phyloP scores from a whole-genome alignment of 2,797 vertebrate species.

The Picus viridis region DNA sequence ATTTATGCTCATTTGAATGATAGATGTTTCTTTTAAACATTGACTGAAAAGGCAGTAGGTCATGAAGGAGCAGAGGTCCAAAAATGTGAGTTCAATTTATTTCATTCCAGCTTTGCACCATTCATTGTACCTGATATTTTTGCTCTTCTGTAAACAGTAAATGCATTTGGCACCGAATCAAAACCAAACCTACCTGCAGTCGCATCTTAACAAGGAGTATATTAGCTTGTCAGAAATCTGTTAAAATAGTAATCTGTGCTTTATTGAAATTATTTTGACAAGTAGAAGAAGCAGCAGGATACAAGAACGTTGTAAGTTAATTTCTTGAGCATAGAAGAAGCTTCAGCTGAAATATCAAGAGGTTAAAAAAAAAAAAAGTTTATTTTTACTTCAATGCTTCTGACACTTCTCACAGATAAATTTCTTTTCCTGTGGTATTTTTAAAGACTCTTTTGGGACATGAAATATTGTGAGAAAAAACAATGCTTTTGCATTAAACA shows the following conservation, averaged over 20 bases:
- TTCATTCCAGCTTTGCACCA: neutral
- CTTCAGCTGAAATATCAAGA: neutral
- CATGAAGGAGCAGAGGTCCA: neutral
- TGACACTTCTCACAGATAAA: neutral
- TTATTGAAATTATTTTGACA: constrained; percentile 31
- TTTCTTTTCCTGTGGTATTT: neutral
- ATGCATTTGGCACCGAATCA: neutral
- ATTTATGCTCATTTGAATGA: neutral
- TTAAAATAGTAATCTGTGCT: neutral
- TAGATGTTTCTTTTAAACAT: neutral
- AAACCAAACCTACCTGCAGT: neutral
- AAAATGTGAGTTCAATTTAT: neutral
- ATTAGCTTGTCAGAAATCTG: constrained; percentile 11
- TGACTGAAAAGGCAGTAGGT: neutral
- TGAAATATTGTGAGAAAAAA: constrained; percentile 7
- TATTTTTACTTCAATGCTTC: neutral
- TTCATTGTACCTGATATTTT: neutral
- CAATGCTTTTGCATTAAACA: neutral
- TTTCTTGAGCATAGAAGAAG: constrained; percentile 39
- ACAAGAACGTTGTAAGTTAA: neutral
- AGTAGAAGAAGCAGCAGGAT: constrained; percentile 9
- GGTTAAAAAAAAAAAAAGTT: neutral
- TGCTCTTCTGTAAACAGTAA: neutral
- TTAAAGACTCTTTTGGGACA: neutral
- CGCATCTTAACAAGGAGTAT: neutral